These are phyloP conservation scores for Clostera curtula DNA, from an alignment of 2,888 invertebrate species.

Conservation along the genomic window DNA sequence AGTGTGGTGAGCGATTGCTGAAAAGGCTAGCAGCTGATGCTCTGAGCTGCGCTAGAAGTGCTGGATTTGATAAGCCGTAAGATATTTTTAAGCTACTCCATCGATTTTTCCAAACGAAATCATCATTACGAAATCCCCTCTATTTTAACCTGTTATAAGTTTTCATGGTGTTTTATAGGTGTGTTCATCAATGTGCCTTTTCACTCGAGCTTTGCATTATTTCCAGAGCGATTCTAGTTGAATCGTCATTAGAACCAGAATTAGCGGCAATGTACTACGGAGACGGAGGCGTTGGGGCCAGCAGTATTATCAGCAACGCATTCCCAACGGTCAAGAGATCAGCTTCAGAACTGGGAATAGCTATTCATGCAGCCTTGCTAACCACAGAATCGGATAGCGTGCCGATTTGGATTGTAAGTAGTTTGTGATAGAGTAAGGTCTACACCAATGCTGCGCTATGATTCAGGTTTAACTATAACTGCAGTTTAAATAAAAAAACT, in stretches of 20 bases:
- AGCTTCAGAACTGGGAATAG: slow-evolving; percentile 40
- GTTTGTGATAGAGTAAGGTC: too few relatives aligned
- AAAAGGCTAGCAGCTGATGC: slow-evolving; percentile 46
- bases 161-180: too few relatives aligned
- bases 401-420: slow-evolving; percentile 54
- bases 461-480: too few relatives aligned
- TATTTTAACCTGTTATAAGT: too few relatives aligned
- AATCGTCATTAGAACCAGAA: slow-evolving; percentile 34
- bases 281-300: slow-evolving; percentile 45
- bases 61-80: slow-evolving; percentile 49
- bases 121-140: too few relatives aligned
- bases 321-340: slow-evolving; percentile 30
- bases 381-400: slow-evolving; percentile 36
- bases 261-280: slow-evolving; percentile 43
- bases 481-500: too few relatives aligned
- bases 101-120: background rate
- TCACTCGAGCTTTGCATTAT: background rate
- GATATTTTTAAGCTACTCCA: too few relatives aligned
- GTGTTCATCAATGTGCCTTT: background rate
- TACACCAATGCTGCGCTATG: too few relatives aligned
- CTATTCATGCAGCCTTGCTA: slow-evolving; percentile 40
- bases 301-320: slow-evolving; percentile 45
- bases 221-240: slow-evolving; percentile 49
- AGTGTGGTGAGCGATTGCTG: slow-evolving; percentile 42
- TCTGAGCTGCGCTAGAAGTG: slow-evolving; percentile 41